Conservation (phyloP, 2,113 vertebrate species). For the Silurus asotus region DNA sequence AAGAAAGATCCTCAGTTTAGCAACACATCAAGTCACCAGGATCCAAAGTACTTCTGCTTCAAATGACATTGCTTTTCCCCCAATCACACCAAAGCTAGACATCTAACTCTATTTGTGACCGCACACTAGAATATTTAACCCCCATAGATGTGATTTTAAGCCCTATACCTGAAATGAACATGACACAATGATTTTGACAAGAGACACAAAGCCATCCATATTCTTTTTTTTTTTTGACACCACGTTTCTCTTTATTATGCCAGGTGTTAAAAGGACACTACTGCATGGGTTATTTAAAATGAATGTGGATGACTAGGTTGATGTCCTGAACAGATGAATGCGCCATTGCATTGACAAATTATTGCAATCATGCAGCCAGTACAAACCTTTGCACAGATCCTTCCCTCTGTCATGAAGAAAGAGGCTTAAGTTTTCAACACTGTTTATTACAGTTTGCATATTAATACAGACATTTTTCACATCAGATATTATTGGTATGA, state of each 20-base stretch:
- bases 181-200: slow-evolving; percentile 18
- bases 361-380: slow-evolving; percentile 58
- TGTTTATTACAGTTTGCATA: slow-evolving; percentile 87
- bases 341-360: slow-evolving; percentile 10
- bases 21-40: slow-evolving; percentile 78
- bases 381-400: slow-evolving; percentile 88
- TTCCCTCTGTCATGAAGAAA: slow-evolving; percentile 85
- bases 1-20: slow-evolving; percentile 98
- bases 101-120: slow-evolving; percentile 50
- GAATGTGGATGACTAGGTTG: slow-evolving; percentile 42
- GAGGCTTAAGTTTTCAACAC: slow-evolving; percentile 83
- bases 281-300: slow-evolving; percentile 25
- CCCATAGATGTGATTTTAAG: not conserved
- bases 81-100: slow-evolving; percentile 65
- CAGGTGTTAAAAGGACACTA: slow-evolving; percentile 17
- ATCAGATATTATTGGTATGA: slow-evolving; percentile 64
- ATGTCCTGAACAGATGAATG: fast-evolving
- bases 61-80: slow-evolving; percentile 73
- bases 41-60: slow-evolving; percentile 62
- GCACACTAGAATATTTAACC: not conserved
- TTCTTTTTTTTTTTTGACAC: slow-evolving; percentile 38
- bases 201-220: slow-evolving; percentile 44
- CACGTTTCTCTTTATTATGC: not conserved
- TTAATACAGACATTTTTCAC: slow-evolving; percentile 86
- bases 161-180: slow-evolving; percentile 5